phyloP scores from a whole-genome alignment of 2,888 invertebrate genomes.

The Eupeodes latifasciatus region DNA sequence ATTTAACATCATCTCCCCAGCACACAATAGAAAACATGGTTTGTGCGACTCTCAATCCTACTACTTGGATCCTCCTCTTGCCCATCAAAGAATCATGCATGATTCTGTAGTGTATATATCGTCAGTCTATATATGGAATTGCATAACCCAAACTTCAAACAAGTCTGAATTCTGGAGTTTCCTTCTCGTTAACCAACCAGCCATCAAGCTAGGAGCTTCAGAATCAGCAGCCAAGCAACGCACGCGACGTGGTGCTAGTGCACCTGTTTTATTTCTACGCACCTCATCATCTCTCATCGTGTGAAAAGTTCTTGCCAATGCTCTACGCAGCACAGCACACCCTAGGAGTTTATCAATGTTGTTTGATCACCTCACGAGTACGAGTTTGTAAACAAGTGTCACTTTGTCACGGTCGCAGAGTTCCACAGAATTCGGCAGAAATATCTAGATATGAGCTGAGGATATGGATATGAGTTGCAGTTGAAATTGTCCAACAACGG shows the following conservation, averaged over 20 bases:
- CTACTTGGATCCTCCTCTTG: conserved; percentile 24
- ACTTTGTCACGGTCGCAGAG: conserved; percentile 69
- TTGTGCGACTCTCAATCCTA: not conserved
- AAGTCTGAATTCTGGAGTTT: conserved; percentile 51
- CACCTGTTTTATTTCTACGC: conserved; percentile 67
- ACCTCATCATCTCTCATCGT: conserved; percentile 42
- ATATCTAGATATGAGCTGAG: not conserved
- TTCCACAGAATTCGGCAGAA: conserved; percentile 64
- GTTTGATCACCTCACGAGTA: conserved; percentile 68
- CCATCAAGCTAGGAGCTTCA: not conserved
- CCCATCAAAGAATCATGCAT: conserved; percentile 53
- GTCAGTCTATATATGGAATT: conserved; percentile 62
- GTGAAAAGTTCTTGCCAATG: conserved; percentile 54
- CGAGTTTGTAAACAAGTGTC: conserved; percentile 73
- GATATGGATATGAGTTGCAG: conserved; percentile 4
- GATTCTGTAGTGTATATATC: conserved; percentile 44
- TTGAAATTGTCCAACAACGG: not conserved
- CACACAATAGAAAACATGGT: conserved; percentile 51
- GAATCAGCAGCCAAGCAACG: not conserved
- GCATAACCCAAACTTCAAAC: conserved; percentile 67
- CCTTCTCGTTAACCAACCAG: not conserved
- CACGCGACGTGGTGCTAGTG: not conserved
- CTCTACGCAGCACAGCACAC: conserved; percentile 28
- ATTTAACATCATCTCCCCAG: conserved; percentile 33
- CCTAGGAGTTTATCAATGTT: conserved; percentile 65